Conservation (phyloP, 1,140 invertebrate genomes). For the Sesamia nonagrioides region DNA sequence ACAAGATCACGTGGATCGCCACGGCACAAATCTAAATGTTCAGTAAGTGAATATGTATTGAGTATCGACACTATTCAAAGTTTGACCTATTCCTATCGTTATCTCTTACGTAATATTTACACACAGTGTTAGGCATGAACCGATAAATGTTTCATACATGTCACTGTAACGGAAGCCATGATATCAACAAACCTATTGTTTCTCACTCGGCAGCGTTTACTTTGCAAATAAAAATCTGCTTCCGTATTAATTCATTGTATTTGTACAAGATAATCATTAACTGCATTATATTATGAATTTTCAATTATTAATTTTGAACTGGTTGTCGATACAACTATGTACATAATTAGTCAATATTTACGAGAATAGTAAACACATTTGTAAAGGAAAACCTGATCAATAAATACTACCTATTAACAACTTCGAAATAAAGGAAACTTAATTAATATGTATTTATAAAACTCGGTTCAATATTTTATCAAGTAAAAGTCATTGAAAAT, state of each 20-base stretch:
- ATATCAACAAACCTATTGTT: slow-evolving; percentile 42
- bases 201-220: neutral
- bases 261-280: slow-evolving; percentile 6
- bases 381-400: neutral
- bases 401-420: neutral
- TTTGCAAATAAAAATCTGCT: slow-evolving; percentile 38
- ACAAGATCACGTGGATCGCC: slow-evolving; percentile 64
- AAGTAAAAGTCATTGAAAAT: too few relatives aligned
- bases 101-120: slow-evolving; percentile 54
- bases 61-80: slow-evolving; percentile 52
- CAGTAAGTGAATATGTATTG: slow-evolving; percentile 23
- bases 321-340: neutral
- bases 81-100: slow-evolving; percentile 57
- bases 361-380: neutral
- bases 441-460: too few relatives aligned
- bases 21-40: slow-evolving; percentile 50
- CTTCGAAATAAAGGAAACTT: too few relatives aligned
- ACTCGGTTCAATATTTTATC: too few relatives aligned
- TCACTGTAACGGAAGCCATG: slow-evolving; percentile 46
- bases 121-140: slow-evolving; percentile 11
- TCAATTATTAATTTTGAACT: neutral
- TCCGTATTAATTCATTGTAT: slow-evolving; percentile 12
- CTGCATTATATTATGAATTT: neutral
- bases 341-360: neutral
- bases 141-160: slow-evolving; percentile 53